These are phyloP conservation scores for Drosophila neonasuta DNA, from an alignment of 2,888 invertebrate species.

Conservation along the genomic window DNA sequence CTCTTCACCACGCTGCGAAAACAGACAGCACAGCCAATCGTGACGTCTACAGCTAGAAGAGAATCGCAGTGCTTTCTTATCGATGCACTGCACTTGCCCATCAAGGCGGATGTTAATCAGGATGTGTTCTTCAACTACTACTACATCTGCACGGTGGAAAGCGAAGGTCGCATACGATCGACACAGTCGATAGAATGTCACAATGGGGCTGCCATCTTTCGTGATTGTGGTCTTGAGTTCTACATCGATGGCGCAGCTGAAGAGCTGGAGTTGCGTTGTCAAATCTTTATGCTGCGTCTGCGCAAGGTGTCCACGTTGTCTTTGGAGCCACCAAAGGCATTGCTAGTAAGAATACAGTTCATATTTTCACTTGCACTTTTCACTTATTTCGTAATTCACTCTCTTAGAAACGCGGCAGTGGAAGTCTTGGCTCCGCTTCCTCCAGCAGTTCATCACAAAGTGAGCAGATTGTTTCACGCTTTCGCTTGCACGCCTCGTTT, in stretches of 20 bases:
- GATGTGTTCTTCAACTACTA: constrained; percentile 81
- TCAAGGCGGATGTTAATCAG: constrained; percentile 71
- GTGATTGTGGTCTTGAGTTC: constrained; percentile 80
- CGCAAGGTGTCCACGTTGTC: constrained; percentile 78
- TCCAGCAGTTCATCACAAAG: constrained; percentile 59
- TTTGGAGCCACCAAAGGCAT: constrained; percentile 59
- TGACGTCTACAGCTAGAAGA: constrained; percentile 13
- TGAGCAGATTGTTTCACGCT: constrained; percentile 78
- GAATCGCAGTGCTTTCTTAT: constrained; percentile 64
- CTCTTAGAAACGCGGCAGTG: constrained; percentile 55
- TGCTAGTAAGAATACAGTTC: constrained; percentile 45
- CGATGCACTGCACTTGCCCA: constrained; percentile 76
- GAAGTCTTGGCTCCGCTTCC: constrained; percentile 47
- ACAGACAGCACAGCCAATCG: background rate
- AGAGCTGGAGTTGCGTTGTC: constrained; percentile 80
- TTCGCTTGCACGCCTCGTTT: constrained; percentile 80
- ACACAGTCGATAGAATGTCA: constrained; percentile 80
- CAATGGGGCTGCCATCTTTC: constrained; percentile 75
- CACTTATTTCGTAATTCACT: background rate
- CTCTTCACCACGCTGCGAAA: constrained; percentile 79
- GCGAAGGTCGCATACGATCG: constrained; percentile 78
- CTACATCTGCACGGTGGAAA: constrained; percentile 80
- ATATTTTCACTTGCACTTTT: background rate
- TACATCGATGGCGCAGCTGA: constrained; percentile 46
- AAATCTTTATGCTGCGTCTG: constrained; percentile 83